Base-by-base conservation (phyloP, 2,797 vertebrate genomes). In the Acrocephalus scirpaceus region DNA sequence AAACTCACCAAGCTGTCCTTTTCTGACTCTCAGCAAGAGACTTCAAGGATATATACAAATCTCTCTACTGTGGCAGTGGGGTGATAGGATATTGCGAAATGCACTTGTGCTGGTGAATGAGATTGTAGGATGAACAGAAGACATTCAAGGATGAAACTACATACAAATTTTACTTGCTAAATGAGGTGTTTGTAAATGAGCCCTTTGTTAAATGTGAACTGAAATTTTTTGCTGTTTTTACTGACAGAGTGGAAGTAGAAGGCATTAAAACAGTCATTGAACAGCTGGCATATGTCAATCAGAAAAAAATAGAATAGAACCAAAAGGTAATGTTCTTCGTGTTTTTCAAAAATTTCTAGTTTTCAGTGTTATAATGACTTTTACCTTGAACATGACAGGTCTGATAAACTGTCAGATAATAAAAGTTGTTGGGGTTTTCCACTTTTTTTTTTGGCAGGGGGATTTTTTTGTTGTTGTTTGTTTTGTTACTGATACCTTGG, bases 21-120 rank as follows among this genome's bases (percentile, higher is more conserved):
- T 94, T 87, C 67, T 88, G 86, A 88, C 65, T 73, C 56, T 76
- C 34, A 86, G 54, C 66, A 73, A 74, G 90, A 91, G 17, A 78
- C 74, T 56, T 47, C 51, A 92, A 58, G 61, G 36, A 86, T 80
- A 38, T 67, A 32, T 5, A 38, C 73, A 19, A 69, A 78, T 93
- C 70, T 62, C 65, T 47, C 40, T 25, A 36, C 34, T 88, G 73
- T 88, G 84, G 57, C 34, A 58, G 5, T 56, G 38, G n/a, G 29
- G n/a, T 76, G 38, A 50, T 86, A 62, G 53, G 47, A 58, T 86
- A 67, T 12, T 85, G 32, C 34, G 85, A 78, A 86, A 82, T 53
- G 17, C 14, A 13, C 32, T 85, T 73, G 53, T 86, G 27, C 32
- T 74, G 77, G 53, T 96, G 76, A 94, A 42, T 12, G 8, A 76